Evolutionary conservation across 2,888 invertebrate species (phyloP).

Genomic region (Xylophagus ater): DNA sequence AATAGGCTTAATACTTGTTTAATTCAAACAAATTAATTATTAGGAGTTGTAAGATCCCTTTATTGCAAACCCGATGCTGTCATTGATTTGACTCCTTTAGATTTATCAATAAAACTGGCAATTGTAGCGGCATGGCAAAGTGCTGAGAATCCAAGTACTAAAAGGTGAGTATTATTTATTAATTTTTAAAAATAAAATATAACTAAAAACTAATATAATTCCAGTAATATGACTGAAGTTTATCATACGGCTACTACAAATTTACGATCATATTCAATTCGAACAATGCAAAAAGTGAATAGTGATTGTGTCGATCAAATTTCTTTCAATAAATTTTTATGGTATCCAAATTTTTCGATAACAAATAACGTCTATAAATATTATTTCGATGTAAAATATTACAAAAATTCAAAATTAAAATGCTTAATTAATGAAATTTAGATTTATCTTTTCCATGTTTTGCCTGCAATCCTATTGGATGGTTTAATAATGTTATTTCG

Average conservation of each 20-base stretch:
- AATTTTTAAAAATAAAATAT: too few species aligned
- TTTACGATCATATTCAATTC: not conserved
- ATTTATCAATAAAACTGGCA: slow-evolving; percentile 57
- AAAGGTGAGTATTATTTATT: too few species aligned
- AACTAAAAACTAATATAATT: too few species aligned
- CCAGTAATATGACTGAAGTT: too few species aligned
- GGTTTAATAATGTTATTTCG: not conserved
- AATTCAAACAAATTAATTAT: not conserved
- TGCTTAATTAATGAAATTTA: too few species aligned
- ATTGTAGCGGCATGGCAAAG: slow-evolving; percentile 57
- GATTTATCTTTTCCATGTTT: slow-evolving; percentile 3
- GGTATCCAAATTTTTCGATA: not conserved
- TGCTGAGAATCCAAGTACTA: slow-evolving; percentile 22
- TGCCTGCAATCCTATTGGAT: slow-evolving; percentile 3
- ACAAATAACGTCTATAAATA: not conserved
- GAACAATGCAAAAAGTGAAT: not conserved
- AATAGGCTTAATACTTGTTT: too few species aligned
- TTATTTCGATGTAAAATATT: not conserved
- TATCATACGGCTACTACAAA: not conserved
- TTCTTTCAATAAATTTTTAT: slow-evolving; percentile 1
- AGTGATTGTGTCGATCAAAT: not conserved
- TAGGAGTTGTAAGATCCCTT: slow-evolving; percentile 53
- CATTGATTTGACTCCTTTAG: slow-evolving; percentile 67
- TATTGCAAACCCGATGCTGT: slow-evolving; percentile 45
- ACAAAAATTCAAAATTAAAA: not conserved